Conservation (phyloP, 1,140 invertebrate genomes). For the Subanguina moxae region DNA sequence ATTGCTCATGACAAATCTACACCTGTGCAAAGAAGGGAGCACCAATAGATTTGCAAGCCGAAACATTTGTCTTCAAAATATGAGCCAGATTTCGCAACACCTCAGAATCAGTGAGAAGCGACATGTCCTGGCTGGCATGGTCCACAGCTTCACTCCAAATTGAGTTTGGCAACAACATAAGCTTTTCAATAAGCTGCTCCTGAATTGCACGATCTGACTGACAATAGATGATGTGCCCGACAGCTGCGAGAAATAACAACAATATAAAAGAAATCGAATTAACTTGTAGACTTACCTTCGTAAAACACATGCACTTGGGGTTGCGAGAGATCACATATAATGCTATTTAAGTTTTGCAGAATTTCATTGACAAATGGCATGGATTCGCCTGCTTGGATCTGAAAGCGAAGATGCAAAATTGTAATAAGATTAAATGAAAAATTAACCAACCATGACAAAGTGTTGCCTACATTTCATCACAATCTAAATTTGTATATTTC, state of each 20-base stretch:
- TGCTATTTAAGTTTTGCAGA: slow-evolving; percentile 85
- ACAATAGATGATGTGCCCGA: too few relatives aligned
- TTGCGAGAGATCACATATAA: slow-evolving; percentile 96
- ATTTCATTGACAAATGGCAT: slow-evolving; percentile 99
- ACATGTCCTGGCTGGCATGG: slow-evolving; percentile 90
- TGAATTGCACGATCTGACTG: slow-evolving; percentile 72
- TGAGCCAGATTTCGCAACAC: slow-evolving; percentile 93
- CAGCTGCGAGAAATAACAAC: too few relatives aligned
- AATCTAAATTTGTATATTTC: slow-evolving; percentile 64
- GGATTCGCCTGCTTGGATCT: slow-evolving; percentile 88
- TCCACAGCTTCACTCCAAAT: slow-evolving; percentile 98
- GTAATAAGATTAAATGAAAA: slow-evolving; percentile 12
- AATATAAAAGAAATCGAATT: too few relatives aligned
- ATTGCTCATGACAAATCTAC: not conserved
- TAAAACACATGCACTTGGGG: slow-evolving; percentile 99
- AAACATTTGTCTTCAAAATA: slow-evolving; percentile 96
- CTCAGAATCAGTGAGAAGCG: slow-evolving; percentile 89
- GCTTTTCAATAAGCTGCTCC: slow-evolving; percentile 89
- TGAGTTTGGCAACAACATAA: slow-evolving; percentile 95
- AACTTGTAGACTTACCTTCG: slow-evolving; percentile 64
- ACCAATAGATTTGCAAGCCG: slow-evolving; percentile 92
- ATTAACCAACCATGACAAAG: slow-evolving; percentile 71
- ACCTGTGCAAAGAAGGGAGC: slow-evolving; percentile 86
- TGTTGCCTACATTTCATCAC: slow-evolving; percentile 96
- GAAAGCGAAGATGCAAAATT: slow-evolving; percentile 51